Evolutionary conservation across 2,888 invertebrate genomes (phyloP), one percentile per base, ranked within the genome.

Genomic region (Drosophila tanythrix): DNA sequence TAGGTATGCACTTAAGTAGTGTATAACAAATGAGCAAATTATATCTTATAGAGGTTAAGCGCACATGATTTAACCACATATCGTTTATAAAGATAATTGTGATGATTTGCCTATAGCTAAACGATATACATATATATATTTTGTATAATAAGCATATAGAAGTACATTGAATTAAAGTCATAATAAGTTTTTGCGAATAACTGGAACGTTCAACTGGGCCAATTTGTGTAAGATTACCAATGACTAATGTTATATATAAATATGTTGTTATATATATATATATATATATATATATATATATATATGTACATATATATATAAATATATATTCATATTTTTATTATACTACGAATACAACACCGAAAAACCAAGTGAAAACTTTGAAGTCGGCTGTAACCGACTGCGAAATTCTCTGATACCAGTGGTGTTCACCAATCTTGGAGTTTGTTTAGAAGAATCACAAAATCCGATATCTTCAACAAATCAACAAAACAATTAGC

Each of bases 121-220:
- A 35, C 50, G 38, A 71, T 56, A 48, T 40, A 57, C 27, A 48
- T 66, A 59, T 29, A 29, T 29, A 48, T 53, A 50, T 40, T 25
- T 31, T 56, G 27, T 57, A 36, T 64, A 40, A 58, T 60, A 53
- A 48, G 29, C 29, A 59, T 73, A 29, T 38, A 56, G 40, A 64
- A 59, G 61, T 50, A 67, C 56, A 62, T 43, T 57, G 51, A 62
- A 57, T 58, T 60, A 27, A 58, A 69, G 27, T 70, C 55, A 74
- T 66, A 52, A 55, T 55, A 61, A 48, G 3, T 57, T 58, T 43
- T 57, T 69, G 51, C 70, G 69, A 29, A 50, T 67, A 82, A 77
- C 87, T 83, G 87, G 78, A 86, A 86, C 83, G 71, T 71, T 78
- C 50, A 83, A 85, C 86, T 86, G 77, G 86, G 83, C 71, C 78